Evolutionary conservation across 2,888 invertebrate genomes (phyloP).

Genomic region (Hybos culiciformis): DNA sequence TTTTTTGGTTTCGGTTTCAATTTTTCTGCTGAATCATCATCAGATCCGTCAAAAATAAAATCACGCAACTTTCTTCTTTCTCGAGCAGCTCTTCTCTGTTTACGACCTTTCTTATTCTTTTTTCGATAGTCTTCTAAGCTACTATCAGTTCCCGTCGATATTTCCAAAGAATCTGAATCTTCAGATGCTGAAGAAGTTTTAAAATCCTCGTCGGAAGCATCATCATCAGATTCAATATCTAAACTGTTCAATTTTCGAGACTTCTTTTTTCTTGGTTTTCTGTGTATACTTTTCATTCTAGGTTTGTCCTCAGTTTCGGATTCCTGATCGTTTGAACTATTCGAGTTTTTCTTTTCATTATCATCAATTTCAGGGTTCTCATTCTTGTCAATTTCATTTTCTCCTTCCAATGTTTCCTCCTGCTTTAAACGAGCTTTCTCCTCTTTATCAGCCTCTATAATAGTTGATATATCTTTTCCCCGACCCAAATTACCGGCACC

Average conservation of each 20-base stretch:
- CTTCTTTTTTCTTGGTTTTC: conserved; percentile 41
- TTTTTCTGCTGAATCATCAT: conserved; percentile 35
- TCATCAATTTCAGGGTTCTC: conserved; percentile 19
- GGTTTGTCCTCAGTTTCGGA: conserved; percentile 31
- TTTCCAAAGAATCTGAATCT: conserved; percentile 42
- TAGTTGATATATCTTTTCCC: conserved; percentile 87
- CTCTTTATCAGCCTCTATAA: conserved; percentile 63
- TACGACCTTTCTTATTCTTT: conserved; percentile 36
- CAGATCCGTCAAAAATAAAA: conserved; percentile 42
- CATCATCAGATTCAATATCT: conserved; percentile 70
- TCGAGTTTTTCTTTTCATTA: conserved; percentile 10
- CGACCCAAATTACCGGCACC: conserved; percentile 69
- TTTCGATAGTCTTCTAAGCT: conserved; percentile 37
- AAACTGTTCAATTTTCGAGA: conserved; percentile 64
- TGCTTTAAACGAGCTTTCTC: conserved; percentile 40
- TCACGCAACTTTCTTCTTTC: conserved; percentile 31
- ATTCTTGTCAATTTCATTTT: conserved; percentile 17
- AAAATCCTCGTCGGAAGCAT: conserved; percentile 83
- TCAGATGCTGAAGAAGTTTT: conserved; percentile 49
- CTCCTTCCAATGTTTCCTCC: conserved; percentile 18
- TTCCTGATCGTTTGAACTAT: conserved; percentile 15
- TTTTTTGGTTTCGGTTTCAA: conserved; percentile 42
- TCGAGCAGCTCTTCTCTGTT: conserved; percentile 39
- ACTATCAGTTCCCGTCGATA: conserved; percentile 44
- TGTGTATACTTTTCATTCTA: conserved; percentile 17